phyloP scores from a whole-genome alignment of 1,140 invertebrate genomes.

The Dendroctonus ponderosae region DNA sequence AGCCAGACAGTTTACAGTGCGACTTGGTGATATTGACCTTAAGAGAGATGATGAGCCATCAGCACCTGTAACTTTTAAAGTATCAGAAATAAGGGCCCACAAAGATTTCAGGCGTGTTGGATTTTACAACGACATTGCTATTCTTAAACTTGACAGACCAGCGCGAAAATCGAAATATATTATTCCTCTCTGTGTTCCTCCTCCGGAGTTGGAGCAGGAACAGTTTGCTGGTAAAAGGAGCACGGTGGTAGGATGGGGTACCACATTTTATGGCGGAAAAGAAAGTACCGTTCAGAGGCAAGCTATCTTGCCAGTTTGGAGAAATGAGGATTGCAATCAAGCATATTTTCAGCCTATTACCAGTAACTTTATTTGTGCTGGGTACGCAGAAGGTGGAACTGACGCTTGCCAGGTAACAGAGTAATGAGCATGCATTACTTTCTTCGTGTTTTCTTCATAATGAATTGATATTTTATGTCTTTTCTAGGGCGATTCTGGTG shows the following conservation, averaged over 20 bases:
- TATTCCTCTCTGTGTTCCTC: conserved; percentile 83
- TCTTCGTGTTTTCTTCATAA: background rate
- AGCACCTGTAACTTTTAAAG: conserved; percentile 71
- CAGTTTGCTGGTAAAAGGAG: conserved; percentile 69
- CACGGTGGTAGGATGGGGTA: conserved; percentile 91
- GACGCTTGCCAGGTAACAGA: conserved; percentile 82
- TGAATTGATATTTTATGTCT: background rate
- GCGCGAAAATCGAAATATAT: conserved; percentile 80
- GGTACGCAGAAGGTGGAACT: conserved; percentile 84
- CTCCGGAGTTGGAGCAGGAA: conserved; percentile 56
- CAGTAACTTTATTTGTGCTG: conserved; percentile 86
- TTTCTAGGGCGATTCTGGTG: conserved; percentile 71
- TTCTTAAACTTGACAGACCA: conserved; percentile 70
- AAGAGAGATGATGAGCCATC: conserved; percentile 78
- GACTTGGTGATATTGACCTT: conserved; percentile 85
- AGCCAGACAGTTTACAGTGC: conserved; percentile 81
- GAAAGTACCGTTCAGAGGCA: conserved; percentile 81
- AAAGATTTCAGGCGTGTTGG: conserved; percentile 78
- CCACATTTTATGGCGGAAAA: conserved; percentile 79
- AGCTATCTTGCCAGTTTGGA: conserved; percentile 84
- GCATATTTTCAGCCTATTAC: conserved; percentile 92
- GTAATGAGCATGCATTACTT: background rate
- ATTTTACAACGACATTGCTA: conserved; percentile 90
- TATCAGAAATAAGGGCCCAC: conserved; percentile 75
- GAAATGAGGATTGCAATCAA: conserved; percentile 84